phyloP scores from a whole-genome alignment of 2,888 invertebrate genomes.

The Eupithecia subumbrata region DNA sequence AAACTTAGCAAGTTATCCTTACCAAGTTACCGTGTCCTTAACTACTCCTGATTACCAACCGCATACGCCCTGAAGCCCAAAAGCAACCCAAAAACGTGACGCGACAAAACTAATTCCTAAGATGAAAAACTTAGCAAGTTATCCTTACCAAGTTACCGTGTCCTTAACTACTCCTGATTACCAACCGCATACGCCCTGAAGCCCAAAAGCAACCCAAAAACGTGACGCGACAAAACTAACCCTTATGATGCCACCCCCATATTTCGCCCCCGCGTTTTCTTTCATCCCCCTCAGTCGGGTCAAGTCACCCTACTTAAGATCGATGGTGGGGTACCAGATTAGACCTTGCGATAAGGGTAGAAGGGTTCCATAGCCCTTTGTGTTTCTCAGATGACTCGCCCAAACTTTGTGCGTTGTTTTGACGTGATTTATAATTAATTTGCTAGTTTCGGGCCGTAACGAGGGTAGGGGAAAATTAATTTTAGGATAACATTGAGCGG shows the following conservation, averaged over 20 bases:
- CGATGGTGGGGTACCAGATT: constrained; percentile 79
- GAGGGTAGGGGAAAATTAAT: constrained; percentile 70
- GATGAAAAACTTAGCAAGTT: too few species aligned
- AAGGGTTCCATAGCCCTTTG: constrained; percentile 68
- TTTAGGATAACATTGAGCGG: constrained; percentile 58
- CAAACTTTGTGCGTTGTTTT: constrained; percentile 79
- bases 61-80: neutral
- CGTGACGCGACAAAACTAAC: constrained; percentile 76
- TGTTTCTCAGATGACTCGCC: constrained; percentile 76
- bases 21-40: neutral
- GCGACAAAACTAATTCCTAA: constrained; percentile 77
- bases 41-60: neutral
- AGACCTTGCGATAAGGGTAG: constrained; percentile 80
- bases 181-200: neutral
- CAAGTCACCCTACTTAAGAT: constrained; percentile 83
- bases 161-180: neutral
- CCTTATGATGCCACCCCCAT: constrained; percentile 63
- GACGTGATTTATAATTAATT: constrained; percentile 83
- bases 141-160: neutral
- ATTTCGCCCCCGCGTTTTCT: constrained; percentile 76
- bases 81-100: constrained; percentile 57
- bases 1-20: too few species aligned
- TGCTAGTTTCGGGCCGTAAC: constrained; percentile 79
- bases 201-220: constrained; percentile 41
- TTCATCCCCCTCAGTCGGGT: constrained; percentile 75